phyloP scores from a whole-genome alignment of 2,113 vertebrate species.

The Silurus meridionalis region DNA sequence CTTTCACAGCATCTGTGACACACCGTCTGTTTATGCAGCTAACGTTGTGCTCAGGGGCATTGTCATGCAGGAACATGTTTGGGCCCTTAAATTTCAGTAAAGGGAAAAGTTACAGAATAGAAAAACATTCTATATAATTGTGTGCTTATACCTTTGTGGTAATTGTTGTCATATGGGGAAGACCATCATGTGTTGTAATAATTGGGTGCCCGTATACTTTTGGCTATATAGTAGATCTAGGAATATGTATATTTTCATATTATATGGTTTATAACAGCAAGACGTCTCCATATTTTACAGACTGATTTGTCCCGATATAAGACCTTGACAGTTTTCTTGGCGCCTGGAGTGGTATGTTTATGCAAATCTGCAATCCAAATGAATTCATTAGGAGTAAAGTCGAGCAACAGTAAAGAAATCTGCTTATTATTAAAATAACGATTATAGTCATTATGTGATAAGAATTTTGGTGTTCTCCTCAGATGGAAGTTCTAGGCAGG shows the following conservation, averaged over 20 bases:
- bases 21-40: neutral
- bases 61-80: neutral
- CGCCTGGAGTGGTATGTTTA: slow-evolving; percentile 70
- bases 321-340: slow-evolving; percentile 74
- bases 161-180: neutral
- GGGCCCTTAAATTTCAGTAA: neutral
- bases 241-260: neutral
- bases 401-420: neutral
- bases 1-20: neutral
- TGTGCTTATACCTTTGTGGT: neutral
- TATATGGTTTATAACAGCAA: neutral
- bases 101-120: neutral
- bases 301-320: slow-evolving; percentile 71
- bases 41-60: neutral
- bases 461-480: neutral
- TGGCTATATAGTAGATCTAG: neutral
- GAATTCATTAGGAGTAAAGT: neutral
- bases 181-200: neutral
- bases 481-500: slow-evolving; percentile 70
- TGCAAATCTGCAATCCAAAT: neutral
- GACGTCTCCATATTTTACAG: slow-evolving; percentile 53
- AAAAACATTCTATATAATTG: neutral
- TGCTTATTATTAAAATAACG: neutral
- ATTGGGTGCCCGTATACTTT: neutral
- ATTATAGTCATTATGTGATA: too few species aligned